Percentiles rank a stretch among this genome's conserved stretches.
Evolutionary conservation across 1,140 invertebrate species (phyloP).

Genomic region (Mamestra configurata): DNA sequence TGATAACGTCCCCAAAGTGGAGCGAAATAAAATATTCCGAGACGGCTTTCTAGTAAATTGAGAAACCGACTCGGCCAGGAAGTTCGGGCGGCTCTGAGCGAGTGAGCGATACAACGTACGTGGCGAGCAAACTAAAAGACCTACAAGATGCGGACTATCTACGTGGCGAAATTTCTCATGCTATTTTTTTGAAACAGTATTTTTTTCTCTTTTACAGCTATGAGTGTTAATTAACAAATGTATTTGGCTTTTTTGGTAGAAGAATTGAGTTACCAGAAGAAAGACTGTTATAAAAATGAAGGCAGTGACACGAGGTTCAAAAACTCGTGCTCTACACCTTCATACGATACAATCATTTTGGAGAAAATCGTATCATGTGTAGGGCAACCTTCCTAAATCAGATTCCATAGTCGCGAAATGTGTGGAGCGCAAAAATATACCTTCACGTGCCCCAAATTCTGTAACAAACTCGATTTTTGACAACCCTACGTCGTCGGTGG

Average conservation of each 20-base stretch:
- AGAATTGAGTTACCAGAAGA: too few species aligned
- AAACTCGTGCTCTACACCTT: background rate
- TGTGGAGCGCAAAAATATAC: background rate
- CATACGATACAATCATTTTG: background rate
- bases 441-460: too few species aligned
- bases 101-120: background rate
- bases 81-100: background rate
- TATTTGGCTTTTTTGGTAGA: too few species aligned
- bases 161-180: background rate
- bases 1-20: conserved; percentile 40
- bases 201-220: too few species aligned
- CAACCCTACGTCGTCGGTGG: background rate
- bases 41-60: conserved; percentile 51
- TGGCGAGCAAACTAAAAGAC: background rate
- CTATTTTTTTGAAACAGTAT: background rate
- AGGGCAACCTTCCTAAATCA: background rate
- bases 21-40: conserved; percentile 39
- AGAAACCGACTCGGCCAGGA: conserved; percentile 28
- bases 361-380: background rate
- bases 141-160: background rate
- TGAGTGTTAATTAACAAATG: too few species aligned
- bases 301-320: too few species aligned
- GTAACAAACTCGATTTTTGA: background rate
- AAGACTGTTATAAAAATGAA: too few species aligned
- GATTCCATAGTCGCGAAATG: background rate